Conservation (phyloP, 2,113 vertebrate species). For the Psammodynastes pulverulentus region DNA sequence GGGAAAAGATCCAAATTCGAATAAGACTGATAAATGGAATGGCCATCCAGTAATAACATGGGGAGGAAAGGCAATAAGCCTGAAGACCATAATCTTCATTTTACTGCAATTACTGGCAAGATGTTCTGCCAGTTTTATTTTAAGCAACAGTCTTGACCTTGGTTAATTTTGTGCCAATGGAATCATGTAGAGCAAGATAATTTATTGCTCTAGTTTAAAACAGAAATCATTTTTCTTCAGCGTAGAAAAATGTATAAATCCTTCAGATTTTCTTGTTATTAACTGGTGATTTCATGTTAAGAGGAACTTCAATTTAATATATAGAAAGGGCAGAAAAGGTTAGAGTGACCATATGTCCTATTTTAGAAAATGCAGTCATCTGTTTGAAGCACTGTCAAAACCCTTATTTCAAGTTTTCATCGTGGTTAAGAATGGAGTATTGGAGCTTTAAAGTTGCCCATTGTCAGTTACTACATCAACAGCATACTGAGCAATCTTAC, state of each 20-base stretch:
- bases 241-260: not conserved
- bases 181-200: not conserved
- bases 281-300: not conserved
- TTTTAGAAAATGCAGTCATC: not conserved
- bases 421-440: not conserved
- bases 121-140: slow-evolving; percentile 2
- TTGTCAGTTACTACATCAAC: not conserved
- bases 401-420: not conserved
- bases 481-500: not conserved
- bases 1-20: not conserved
- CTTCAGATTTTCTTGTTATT: not conserved
- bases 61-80: not conserved
- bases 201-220: not conserved
- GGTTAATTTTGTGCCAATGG: not conserved
- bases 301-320: not conserved
- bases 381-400: not conserved
- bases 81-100: not conserved
- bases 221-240: not conserved
- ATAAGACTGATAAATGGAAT: not conserved
- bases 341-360: not conserved
- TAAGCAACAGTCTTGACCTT: not conserved
- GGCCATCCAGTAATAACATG: not conserved
- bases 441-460: not conserved
- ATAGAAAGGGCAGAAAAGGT: not conserved
- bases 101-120: not conserved